Percentiles rank a stretch among this genome's conserved stretches.
Evolutionary conservation across 1,140 invertebrate genomes (phyloP).

Genomic region (Capitella teleta): DNA sequence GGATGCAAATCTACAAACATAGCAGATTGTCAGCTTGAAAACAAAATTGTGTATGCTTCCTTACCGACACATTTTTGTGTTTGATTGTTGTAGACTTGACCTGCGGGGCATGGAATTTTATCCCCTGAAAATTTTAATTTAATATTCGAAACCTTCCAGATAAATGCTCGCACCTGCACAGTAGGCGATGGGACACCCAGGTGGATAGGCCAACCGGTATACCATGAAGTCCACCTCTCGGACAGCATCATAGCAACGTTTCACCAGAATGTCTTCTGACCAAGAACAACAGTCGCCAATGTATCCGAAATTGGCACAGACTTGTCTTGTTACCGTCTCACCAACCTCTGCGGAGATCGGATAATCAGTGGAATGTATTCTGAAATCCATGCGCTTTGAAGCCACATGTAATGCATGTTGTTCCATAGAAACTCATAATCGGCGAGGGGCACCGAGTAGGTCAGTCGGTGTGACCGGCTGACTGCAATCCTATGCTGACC

Average conservation of each 20-base stretch:
- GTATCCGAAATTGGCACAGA: slow-evolving; percentile 1
- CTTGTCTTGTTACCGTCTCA: not conserved
- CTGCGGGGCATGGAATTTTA: not conserved
- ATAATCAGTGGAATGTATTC: no score
- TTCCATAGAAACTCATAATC: no score
- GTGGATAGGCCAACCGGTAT: slow-evolving; percentile 4
- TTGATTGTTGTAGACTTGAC: not conserved
- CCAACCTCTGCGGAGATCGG: not conserved
- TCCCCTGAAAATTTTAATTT: slow-evolving; percentile 1
- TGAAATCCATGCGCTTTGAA: no score
- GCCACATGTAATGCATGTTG: no score
- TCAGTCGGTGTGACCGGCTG: no score
- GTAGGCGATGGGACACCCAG: slow-evolving; percentile 6
- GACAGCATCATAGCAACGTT: not conserved
- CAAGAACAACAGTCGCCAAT: not conserved
- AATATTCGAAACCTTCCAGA: not conserved
- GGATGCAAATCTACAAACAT: not conserved
- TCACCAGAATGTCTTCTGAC: not conserved
- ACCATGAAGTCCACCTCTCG: not conserved
- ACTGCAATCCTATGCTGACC: no score
- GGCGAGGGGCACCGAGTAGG: no score
- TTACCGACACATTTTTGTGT: not conserved
- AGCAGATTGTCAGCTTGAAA: not conserved
- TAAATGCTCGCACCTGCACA: not conserved
- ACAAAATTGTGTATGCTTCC: not conserved